Evolutionary conservation across 1,140 invertebrate genomes (phyloP).

Genomic region (Apis dorsata): DNA sequence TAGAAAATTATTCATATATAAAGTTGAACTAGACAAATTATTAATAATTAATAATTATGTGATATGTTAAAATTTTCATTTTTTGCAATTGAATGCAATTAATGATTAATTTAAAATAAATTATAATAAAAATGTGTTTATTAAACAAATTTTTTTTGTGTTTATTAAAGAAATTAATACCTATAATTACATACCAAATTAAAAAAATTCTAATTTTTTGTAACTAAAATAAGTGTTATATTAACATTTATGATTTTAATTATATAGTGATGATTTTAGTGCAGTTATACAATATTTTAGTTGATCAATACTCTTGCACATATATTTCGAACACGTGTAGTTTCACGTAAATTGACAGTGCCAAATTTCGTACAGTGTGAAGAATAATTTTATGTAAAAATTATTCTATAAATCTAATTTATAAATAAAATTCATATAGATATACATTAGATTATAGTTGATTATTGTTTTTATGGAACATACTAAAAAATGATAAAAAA

Average conservation of each 20-base stretch:
- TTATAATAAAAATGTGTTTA: neutral
- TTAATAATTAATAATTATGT: neutral
- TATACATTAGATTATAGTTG: neutral
- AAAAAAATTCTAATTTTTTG: neutral
- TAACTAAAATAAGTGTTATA: neutral
- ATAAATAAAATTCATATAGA: neutral
- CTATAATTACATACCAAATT: neutral
- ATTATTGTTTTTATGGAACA: neutral
- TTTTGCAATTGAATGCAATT: neutral
- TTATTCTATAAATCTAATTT: neutral
- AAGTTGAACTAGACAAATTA: neutral
- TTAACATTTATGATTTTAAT: neutral
- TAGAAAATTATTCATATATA: neutral
- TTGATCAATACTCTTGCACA: neutral
- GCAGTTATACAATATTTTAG: neutral
- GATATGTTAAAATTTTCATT: neutral
- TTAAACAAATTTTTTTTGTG: neutral
- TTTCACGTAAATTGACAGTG: neutral
- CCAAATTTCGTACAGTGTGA: neutral
- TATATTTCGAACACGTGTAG: neutral
- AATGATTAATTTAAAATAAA: neutral
- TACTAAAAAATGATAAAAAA: neutral
- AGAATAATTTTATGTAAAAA: neutral
- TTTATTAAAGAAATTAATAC: neutral
- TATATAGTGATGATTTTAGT: neutral